Evolutionary conservation across 2,113 vertebrate genomes (phyloP).

Genomic region (Monopterus albus): DNA sequence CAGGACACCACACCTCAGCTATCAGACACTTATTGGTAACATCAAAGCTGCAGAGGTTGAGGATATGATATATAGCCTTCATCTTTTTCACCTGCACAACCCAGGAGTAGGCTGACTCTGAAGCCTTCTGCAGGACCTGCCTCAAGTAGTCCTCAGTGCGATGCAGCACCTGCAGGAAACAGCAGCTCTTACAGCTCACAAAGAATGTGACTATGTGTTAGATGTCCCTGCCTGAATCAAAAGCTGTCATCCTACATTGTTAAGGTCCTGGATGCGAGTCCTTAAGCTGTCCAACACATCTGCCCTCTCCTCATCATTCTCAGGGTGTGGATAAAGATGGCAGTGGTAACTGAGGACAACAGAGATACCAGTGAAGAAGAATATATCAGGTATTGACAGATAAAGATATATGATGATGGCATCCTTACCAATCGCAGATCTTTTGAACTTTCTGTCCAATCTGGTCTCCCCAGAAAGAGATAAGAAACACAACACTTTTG

Average conservation of each 20-base stretch:
- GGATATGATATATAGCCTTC: constrained; percentile 97
- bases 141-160: constrained; percentile 95
- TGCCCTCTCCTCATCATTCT: constrained; percentile 86
- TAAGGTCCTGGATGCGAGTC: constrained; percentile 92
- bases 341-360: constrained; percentile 89
- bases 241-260: constrained; percentile 82
- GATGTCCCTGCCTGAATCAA: background rate
- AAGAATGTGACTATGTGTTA: background rate
- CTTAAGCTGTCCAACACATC: constrained; percentile 90
- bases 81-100: constrained; percentile 96
- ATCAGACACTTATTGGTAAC: constrained; percentile 99
- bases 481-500: constrained; percentile 93
- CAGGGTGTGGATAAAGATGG: constrained; percentile 94
- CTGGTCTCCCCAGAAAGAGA: constrained; percentile 98
- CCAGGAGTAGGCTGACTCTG: constrained; percentile 89
- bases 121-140: constrained; percentile 93
- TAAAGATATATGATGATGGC: background rate
- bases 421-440: constrained; percentile 95
- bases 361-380: background rate
- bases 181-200: background rate
- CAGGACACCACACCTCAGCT: constrained; percentile 96
- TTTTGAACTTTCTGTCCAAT: constrained; percentile 98
- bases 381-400: background rate
- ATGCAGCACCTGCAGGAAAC: constrained; percentile 87
- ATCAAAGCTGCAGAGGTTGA: constrained; percentile 97